Evolutionary conservation across 2,797 vertebrate species (phyloP).

Genomic region (Spatula clypeata): DNA sequence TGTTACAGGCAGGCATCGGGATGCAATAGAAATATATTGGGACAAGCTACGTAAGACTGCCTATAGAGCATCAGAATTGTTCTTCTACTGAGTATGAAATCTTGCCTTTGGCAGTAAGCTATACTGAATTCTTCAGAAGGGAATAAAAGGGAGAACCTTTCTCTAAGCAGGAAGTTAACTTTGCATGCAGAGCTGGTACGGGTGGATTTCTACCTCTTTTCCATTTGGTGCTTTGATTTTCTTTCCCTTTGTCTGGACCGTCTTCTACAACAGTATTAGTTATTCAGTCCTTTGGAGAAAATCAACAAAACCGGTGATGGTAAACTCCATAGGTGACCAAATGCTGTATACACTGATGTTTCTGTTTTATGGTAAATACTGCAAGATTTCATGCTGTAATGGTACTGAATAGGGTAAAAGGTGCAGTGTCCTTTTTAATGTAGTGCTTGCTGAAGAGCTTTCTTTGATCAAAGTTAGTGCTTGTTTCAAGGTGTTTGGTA

Average conservation of each 20-base stretch:
- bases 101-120: slow-evolving; percentile 49
- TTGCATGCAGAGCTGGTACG: neutral
- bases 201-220: slow-evolving; percentile 7
- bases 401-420: neutral
- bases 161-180: slow-evolving; percentile 23
- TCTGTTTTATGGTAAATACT: neutral
- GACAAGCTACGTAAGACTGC: neutral
- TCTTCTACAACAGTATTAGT: neutral
- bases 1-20: neutral
- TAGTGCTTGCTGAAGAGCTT: neutral
- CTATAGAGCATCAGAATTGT: neutral
- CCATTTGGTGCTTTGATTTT: slow-evolving; percentile 42
- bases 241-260: slow-evolving; percentile 4
- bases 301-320: neutral
- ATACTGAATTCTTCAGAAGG: slow-evolving; percentile 28
- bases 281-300: neutral
- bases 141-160: slow-evolving; percentile 38
- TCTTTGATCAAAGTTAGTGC: neutral
- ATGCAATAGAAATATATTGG: neutral
- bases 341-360: neutral
- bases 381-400: neutral
- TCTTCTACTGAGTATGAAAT: slow-evolving; percentile 8
- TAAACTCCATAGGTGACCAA: neutral
- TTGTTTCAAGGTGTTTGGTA: neutral
- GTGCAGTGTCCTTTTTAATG: neutral